A percentile compares a stretch with the other conserved stretches of the same genome.
phyloP scores from a whole-genome alignment of 2,113 vertebrate genomes.

The Eclectus roratus region DNA sequence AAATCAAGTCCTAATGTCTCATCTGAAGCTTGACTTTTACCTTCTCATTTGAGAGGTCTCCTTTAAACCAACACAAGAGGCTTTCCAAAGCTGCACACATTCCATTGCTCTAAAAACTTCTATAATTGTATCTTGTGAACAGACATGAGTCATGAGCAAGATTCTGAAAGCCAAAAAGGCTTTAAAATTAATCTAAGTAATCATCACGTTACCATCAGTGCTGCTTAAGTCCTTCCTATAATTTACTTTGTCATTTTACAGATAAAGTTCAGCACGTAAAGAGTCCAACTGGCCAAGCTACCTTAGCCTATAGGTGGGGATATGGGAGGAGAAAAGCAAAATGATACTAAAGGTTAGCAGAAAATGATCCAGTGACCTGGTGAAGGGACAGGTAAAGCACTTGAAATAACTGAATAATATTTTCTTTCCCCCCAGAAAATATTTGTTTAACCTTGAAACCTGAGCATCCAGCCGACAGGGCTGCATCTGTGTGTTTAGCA shows the following conservation, averaged over 20 bases:
- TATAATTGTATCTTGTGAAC: background rate
- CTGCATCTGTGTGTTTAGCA: background rate
- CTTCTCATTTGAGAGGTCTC: background rate
- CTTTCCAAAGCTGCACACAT: background rate
- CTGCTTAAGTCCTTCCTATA: background rate
- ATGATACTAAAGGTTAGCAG: background rate
- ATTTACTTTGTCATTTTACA: background rate
- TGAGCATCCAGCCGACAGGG: background rate
- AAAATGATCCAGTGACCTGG: background rate
- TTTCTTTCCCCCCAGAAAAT: accelerated
- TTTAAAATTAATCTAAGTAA: background rate
- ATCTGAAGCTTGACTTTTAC: background rate
- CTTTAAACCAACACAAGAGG: background rate
- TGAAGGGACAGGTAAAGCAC: background rate
- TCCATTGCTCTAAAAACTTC: background rate
- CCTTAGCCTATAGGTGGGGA: background rate
- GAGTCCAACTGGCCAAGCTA: background rate
- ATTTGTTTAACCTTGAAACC: background rate
- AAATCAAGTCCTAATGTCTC: background rate
- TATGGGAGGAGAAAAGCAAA: background rate
- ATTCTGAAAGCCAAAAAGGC: background rate
- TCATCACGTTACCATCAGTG: background rate
- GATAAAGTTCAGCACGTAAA: background rate
- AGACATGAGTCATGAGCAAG: conserved; percentile 11
- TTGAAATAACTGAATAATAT: background rate